These are phyloP conservation scores for Chaenocephalus aceratus DNA, from an alignment of 2,113 vertebrate species.

Conservation along the genomic window DNA sequence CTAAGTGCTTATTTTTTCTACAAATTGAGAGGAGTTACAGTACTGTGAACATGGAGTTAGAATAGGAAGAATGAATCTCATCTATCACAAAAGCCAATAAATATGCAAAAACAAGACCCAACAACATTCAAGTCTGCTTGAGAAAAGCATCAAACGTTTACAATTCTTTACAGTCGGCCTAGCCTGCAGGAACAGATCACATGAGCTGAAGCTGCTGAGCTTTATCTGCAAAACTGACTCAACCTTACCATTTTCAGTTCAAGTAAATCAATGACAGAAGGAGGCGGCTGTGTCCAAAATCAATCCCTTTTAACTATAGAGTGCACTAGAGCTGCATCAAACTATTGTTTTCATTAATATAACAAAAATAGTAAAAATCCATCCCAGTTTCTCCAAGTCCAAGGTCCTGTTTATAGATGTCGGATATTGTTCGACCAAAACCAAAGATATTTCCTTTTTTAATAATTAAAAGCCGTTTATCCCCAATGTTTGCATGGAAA, in stretches of 20 bases:
- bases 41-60: slow-evolving; percentile 56
- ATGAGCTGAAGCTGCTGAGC: slow-evolving; percentile 32
- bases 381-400: too few species aligned
- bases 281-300: slow-evolving; percentile 10
- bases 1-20: slow-evolving; percentile 48
- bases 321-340: not conserved
- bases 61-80: slow-evolving; percentile 48
- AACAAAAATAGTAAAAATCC: too few species aligned
- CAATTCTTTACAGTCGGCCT: slow-evolving; percentile 20
- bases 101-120: slow-evolving; percentile 45
- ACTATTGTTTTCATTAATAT: too few species aligned
- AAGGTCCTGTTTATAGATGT: too few species aligned
- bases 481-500: too few species aligned
- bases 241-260: not conserved
- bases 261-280: slow-evolving; percentile 15
- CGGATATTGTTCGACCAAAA: too few species aligned
- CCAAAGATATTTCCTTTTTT: too few species aligned
- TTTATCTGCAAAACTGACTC: slow-evolving; percentile 7
- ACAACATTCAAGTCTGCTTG: slow-evolving; percentile 29
- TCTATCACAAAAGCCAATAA: slow-evolving; percentile 64
- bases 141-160: slow-evolving; percentile 43
- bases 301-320: not conserved
- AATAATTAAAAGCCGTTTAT: too few species aligned
- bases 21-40: slow-evolving; percentile 52
- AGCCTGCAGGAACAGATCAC: slow-evolving; percentile 22